Percentiles rank a stretch among this genome's conserved stretches.
These are phyloP conservation scores for Tridacna crocea DNA, from an alignment of 2,888 invertebrate species.

Conservation along the genomic window DNA sequence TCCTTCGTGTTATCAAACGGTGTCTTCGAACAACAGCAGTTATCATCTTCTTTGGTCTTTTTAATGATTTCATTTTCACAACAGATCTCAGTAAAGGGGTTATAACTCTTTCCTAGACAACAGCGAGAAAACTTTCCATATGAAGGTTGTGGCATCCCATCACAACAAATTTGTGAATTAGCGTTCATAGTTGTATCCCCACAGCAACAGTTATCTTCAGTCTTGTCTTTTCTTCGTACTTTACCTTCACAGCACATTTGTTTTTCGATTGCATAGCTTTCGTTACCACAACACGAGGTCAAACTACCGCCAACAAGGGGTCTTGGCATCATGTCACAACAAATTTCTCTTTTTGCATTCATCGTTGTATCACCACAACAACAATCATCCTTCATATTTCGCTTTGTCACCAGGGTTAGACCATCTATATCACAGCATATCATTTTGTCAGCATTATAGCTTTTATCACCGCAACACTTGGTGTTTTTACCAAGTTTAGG, in stretches of 20 bases:
- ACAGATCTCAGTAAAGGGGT: constrained; percentile 44
- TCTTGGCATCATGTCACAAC: constrained; percentile 51
- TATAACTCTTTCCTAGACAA: constrained; percentile 44
- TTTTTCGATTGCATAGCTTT: constrained; percentile 41
- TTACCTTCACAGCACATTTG: constrained; percentile 50
- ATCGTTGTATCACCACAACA: constrained; percentile 53
- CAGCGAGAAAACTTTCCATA: constrained; percentile 44
- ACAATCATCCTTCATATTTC: constrained; percentile 40
- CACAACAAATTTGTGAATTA: constrained; percentile 38
- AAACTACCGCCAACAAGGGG: constrained; percentile 46
- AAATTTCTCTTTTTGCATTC: constrained; percentile 47
- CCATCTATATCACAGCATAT: constrained; percentile 44
- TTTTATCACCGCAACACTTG: constrained; percentile 44
- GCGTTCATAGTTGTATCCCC: constrained; percentile 47
- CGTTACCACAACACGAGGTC: constrained; percentile 49
- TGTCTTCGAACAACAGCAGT: constrained; percentile 47
- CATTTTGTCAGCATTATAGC: constrained; percentile 44
- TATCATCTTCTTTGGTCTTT: constrained; percentile 38
- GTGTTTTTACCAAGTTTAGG: constrained; percentile 40
- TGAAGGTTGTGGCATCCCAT: constrained; percentile 46
- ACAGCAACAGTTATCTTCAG: constrained; percentile 50
- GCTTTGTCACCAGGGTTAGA: constrained; percentile 33
- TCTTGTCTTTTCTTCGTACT: constrained; percentile 38
- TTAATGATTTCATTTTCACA: constrained; percentile 48
- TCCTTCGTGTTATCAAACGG: constrained; percentile 39